Percentiles rank a stretch among this genome's conserved stretches.
phyloP scores from a whole-genome alignment of 2,888 invertebrate species.

The Ormyrus nitidulus region DNA sequence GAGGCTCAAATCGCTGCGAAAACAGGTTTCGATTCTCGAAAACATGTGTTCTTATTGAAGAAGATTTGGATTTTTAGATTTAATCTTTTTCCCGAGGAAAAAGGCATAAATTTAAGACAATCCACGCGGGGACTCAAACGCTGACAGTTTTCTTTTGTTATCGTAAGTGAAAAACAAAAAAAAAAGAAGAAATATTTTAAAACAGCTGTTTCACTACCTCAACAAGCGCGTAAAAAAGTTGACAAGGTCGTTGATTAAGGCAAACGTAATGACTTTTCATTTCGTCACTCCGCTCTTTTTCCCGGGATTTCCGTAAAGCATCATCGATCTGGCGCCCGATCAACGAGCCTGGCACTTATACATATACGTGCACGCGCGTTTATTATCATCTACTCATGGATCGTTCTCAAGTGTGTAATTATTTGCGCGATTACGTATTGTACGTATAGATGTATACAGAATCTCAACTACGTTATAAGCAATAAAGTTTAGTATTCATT shows the following conservation, averaged over 20 bases:
- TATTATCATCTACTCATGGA: conserved; percentile 15
- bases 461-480: background rate
- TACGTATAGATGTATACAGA: background rate
- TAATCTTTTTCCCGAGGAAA: conserved; percentile 16
- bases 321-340: conserved; percentile 24
- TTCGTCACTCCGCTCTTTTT: conserved; percentile 26
- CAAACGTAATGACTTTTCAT: conserved; percentile 38
- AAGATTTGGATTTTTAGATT: conserved; percentile 13
- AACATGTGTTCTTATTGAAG: background rate
- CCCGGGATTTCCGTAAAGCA: conserved; percentile 22
- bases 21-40: background rate
- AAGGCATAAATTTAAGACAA: conserved; percentile 27
- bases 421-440: conserved; percentile 15
- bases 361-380: background rate
- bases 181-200: background rate
- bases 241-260: conserved; percentile 29
- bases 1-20: background rate
- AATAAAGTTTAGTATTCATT: conserved; percentile 36
- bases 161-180: background rate
- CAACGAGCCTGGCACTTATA: background rate
- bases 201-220: conserved; percentile 4
- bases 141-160: conserved; percentile 23
- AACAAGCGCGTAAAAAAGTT: background rate
- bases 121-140: background rate
- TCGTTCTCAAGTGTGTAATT: conserved; percentile 26